Evolutionary conservation across 2,113 vertebrate genomes (phyloP).

Genomic region (Pica pica): DNA sequence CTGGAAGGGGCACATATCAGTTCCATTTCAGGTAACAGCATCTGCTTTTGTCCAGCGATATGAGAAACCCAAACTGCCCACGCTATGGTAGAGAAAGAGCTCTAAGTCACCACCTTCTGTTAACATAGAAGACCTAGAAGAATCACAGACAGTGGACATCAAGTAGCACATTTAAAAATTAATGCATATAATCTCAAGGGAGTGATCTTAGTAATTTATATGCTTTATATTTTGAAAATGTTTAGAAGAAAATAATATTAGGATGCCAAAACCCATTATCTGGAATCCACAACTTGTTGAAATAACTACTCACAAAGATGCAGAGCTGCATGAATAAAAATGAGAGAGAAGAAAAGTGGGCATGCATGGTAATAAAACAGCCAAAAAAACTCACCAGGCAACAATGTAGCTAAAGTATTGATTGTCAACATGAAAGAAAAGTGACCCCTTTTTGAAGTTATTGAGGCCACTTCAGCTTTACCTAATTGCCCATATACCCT

Average conservation of each 20-base stretch:
- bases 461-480: background rate
- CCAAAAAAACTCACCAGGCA: background rate
- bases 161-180: background rate
- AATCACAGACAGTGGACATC: background rate
- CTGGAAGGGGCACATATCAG: rapidly evolving
- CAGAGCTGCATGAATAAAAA: background rate
- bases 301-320: background rate
- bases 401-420: background rate
- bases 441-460: background rate
- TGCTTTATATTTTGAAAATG: background rate
- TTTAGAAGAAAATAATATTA: background rate
- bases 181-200: background rate
- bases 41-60: background rate
- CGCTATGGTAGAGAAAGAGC: background rate
- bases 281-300: background rate
- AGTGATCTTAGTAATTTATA: background rate
- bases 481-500: background rate
- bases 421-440: background rate
- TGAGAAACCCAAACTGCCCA: background rate
- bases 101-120: background rate
- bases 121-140: background rate
- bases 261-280: background rate
- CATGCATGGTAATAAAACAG: background rate
- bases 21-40: background rate
- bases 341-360: background rate